These are phyloP conservation scores for Cynaeus angustus DNA, from an alignment of 2,888 invertebrate species.

Conservation along the genomic window DNA sequence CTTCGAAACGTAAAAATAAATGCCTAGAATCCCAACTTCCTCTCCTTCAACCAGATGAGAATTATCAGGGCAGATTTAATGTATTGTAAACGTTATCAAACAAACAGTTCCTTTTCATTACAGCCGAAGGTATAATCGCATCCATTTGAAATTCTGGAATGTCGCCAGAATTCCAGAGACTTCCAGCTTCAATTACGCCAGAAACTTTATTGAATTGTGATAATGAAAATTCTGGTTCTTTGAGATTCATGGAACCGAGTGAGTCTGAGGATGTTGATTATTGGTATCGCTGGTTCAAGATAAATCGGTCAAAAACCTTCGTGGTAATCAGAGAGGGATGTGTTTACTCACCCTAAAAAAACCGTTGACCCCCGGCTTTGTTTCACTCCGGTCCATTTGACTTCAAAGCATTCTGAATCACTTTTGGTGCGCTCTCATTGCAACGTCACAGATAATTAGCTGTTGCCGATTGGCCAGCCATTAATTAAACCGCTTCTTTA, in stretches of 20 bases:
- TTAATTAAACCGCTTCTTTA: conserved; percentile 20
- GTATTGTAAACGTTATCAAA: conserved; percentile 38
- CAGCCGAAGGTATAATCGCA: conserved; percentile 33
- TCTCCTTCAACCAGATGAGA: conserved; percentile 7
- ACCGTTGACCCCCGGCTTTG: conserved; percentile 29
- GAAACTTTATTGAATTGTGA: conserved; percentile 24
- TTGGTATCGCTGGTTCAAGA: conserved; percentile 5
- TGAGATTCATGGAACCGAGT: neutral
- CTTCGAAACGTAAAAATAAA: conserved; percentile 29
- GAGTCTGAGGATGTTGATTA: conserved; percentile 15
- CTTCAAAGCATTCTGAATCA: conserved; percentile 36
- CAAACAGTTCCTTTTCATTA: conserved; percentile 33
- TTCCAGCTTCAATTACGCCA: conserved; percentile 33
- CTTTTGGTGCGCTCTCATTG: conserved; percentile 23
- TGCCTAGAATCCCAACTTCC: conserved; percentile 8
- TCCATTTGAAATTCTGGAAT: conserved; percentile 35
- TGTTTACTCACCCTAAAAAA: conserved; percentile 34
- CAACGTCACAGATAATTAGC: conserved; percentile 26
- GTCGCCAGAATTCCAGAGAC: conserved; percentile 35
- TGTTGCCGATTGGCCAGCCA: conserved; percentile 1
- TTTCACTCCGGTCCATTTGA: conserved; percentile 29
- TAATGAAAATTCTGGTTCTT: conserved; percentile 12
- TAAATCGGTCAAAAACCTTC: conserved; percentile 17
- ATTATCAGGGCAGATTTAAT: conserved; percentile 30
- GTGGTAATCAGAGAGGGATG: conserved; percentile 11